phyloP scores from a whole-genome alignment of 2,888 invertebrate species.

The Phyllotreta cruciferae region DNA sequence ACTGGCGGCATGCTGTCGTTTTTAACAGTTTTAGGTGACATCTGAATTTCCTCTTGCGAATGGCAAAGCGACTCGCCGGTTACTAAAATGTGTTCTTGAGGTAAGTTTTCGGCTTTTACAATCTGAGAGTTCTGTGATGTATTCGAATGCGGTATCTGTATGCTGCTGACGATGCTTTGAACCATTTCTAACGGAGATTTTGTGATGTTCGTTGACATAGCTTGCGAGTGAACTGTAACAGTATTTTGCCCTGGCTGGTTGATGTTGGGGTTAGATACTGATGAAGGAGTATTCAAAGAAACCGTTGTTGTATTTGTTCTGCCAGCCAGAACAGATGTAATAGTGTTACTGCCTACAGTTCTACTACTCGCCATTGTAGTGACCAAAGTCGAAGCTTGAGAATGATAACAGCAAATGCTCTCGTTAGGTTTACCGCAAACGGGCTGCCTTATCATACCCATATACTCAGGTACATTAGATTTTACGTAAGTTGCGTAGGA shows the following conservation, averaged over 20 bases:
- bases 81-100: constrained; percentile 76
- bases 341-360: constrained; percentile 80
- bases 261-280: constrained; percentile 59
- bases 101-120: constrained; percentile 55
- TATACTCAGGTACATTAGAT: constrained; percentile 30
- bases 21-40: constrained; percentile 53
- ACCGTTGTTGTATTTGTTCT: constrained; percentile 79
- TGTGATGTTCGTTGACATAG: constrained; percentile 58
- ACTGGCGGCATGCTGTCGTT: constrained; percentile 64
- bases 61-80: constrained; percentile 77
- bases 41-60: constrained; percentile 67
- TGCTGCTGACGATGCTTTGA: constrained; percentile 76
- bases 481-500: constrained; percentile 39
- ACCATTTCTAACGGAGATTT: constrained; percentile 80
- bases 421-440: constrained; percentile 39
- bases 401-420: constrained; percentile 39
- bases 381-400: constrained; percentile 58
- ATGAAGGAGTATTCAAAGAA: constrained; percentile 70
- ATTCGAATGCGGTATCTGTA: constrained; percentile 65
- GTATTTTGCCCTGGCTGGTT: constrained; percentile 33
- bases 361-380: constrained; percentile 76
- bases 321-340: constrained; percentile 80
- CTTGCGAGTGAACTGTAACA: constrained; percentile 40
- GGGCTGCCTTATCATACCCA: constrained; percentile 28
- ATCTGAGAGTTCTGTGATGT: constrained; percentile 51